phyloP scores from a whole-genome alignment of 2,797 vertebrate species.

The Manis crassicaudata region DNA sequence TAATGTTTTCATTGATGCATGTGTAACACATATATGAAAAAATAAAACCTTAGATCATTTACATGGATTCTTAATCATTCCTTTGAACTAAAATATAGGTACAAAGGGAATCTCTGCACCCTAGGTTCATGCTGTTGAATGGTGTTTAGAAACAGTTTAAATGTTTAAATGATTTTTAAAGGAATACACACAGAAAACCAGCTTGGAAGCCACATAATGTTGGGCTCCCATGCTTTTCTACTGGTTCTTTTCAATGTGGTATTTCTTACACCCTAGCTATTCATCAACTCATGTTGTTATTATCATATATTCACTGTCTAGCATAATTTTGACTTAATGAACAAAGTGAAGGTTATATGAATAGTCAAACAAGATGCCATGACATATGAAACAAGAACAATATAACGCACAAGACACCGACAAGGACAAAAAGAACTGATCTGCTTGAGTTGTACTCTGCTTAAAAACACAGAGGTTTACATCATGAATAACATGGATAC shows the following conservation, averaged over 20 bases:
- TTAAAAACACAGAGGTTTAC: neutral
- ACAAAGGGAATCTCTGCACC: conserved; percentile 25
- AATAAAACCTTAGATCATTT: neutral
- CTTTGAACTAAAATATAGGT: conserved; percentile 52
- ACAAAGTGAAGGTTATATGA: neutral
- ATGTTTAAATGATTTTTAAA: neutral
- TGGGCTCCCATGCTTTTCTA: neutral
- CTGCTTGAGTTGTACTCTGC: neutral
- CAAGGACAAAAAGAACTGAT: neutral
- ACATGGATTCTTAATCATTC: conserved; percentile 41
- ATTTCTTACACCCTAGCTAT: neutral
- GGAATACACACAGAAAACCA: neutral
- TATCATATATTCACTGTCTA: neutral
- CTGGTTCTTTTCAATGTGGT: neutral
- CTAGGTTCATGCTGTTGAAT: neutral
- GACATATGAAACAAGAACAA: neutral
- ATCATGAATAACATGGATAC: neutral
- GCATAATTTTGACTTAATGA: conserved; percentile 25
- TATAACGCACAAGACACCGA: neutral
- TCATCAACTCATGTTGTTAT: neutral
- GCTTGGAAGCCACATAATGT: neutral
- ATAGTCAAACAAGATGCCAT: neutral
- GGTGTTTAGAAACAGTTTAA: conserved; percentile 54
- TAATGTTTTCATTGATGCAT: conserved; percentile 11
- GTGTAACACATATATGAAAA: conserved; percentile 58